These are phyloP conservation scores for Notocelia uddmanniana DNA, from an alignment of 2,888 invertebrate species.

Conservation along the genomic window DNA sequence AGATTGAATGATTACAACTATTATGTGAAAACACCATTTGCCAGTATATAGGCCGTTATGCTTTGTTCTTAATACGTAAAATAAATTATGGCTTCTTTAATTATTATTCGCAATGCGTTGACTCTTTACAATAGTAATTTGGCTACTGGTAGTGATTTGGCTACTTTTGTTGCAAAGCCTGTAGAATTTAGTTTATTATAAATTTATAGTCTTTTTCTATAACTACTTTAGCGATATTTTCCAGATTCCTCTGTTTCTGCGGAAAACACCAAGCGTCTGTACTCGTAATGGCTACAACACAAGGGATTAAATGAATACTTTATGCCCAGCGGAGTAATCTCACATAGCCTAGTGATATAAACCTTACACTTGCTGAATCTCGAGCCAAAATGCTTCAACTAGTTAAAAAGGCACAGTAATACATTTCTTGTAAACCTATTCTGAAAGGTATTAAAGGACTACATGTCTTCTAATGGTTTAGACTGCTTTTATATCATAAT, in stretches of 20 bases:
- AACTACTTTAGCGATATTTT: not conserved
- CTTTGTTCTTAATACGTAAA: not conserved
- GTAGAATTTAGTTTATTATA: not conserved
- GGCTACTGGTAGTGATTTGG: no score
- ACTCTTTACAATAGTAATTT: no score
- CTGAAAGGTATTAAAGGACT: no score
- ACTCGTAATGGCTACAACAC: not conserved
- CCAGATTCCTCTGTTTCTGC: not conserved
- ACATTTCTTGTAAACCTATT: no score
- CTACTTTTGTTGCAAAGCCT: not conserved
- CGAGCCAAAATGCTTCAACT: not conserved
- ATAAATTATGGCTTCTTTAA: no score
- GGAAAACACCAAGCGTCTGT: not conserved
- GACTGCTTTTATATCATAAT: no score
- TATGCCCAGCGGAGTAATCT: conserved; percentile 12
- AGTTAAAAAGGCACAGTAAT: no score
- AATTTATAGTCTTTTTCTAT: not conserved
- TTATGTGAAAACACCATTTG: not conserved
- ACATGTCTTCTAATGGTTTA: no score
- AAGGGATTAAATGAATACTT: conserved; percentile 30
- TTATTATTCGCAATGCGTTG: not conserved
- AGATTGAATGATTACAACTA: not conserved
- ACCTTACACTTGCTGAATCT: not conserved
- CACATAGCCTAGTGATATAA: conserved; percentile 1
- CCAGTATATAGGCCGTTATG: not conserved